A percentile compares a stretch with the other conserved stretches of the same genome.
Conservation (phyloP, 2,797 vertebrate genomes). For the Anguilla marmorata region DNA sequence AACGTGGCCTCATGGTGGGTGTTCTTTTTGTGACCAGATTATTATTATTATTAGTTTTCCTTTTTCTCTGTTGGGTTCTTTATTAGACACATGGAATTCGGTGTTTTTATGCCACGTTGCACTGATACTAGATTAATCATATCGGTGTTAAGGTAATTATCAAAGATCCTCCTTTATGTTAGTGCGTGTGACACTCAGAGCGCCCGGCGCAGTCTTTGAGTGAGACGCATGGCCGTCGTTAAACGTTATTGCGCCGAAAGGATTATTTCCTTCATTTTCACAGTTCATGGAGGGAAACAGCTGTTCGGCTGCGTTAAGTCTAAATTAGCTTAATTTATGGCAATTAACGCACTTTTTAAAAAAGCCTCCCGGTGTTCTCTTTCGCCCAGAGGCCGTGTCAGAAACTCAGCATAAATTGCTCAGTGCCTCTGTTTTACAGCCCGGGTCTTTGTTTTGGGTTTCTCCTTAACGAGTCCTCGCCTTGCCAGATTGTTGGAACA, state of each 20-base stretch:
- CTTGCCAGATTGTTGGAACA: neutral
- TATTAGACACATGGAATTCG: neutral
- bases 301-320: neutral
- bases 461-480: neutral
- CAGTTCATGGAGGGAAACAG: neutral
- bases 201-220: neutral
- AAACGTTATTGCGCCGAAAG: neutral
- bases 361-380: neutral
- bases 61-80: neutral
- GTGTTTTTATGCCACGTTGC: neutral
- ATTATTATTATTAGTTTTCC: neutral
- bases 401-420: neutral
- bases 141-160: neutral
- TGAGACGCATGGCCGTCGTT: neutral
- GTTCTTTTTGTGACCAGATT: neutral
- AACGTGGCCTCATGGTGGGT: neutral
- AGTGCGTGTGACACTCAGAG: neutral
- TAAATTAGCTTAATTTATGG: conserved; percentile 4
- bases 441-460: neutral
- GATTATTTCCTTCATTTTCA: neutral
- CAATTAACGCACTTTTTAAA: neutral
- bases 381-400: neutral
- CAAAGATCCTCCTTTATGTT: neutral
- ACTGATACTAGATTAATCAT: neutral
- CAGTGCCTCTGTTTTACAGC: neutral